phyloP scores from a whole-genome alignment of 2,113 vertebrate genomes.

The Mirounga angustirostris region DNA sequence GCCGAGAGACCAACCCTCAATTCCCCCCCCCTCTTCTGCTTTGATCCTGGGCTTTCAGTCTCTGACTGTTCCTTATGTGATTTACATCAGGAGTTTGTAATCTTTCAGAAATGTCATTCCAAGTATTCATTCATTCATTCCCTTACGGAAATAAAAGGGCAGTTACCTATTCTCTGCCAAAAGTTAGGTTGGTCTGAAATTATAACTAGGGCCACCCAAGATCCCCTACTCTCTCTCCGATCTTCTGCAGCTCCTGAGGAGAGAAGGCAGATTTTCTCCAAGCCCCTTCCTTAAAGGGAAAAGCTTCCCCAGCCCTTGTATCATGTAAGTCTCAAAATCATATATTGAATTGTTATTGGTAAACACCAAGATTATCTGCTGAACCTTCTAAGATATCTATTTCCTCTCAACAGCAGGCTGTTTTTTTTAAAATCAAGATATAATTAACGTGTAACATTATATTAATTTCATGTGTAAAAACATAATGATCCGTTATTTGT shows the following conservation, averaged over 20 bases:
- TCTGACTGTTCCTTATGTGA: not conserved
- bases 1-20: not conserved
- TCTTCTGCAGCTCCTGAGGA: not conserved
- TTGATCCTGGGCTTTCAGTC: not conserved
- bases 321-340: not conserved
- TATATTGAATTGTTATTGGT: not conserved
- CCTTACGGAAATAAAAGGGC: not conserved
- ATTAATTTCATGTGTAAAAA: not conserved
- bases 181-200: not conserved
- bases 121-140: slow-evolving; percentile 31
- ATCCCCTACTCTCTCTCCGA: not conserved
- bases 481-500: not conserved
- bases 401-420: not conserved
- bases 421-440: not conserved
- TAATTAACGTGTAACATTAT: not conserved
- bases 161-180: not conserved
- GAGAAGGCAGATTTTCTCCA: not conserved
- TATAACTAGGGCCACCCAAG: not conserved
- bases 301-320: not conserved
- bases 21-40: not conserved
- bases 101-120: slow-evolving; percentile 12
- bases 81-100: not conserved
- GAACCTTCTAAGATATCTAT: not conserved
- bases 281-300: not conserved
- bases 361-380: not conserved